Conservation (phyloP, 1,140 invertebrate species). For the Lamellibrachia luymesi region DNA sequence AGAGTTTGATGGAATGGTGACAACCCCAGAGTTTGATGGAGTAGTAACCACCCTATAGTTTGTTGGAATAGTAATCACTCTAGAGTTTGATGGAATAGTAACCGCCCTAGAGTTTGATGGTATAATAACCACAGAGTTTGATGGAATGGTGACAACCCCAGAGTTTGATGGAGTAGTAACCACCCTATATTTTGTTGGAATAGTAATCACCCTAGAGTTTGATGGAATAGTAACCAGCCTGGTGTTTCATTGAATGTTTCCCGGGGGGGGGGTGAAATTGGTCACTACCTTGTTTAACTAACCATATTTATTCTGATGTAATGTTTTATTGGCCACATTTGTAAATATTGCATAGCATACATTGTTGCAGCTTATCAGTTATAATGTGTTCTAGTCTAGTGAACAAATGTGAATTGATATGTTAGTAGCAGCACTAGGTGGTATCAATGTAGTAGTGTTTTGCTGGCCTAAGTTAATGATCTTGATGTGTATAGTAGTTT, state of each 20-base stretch:
- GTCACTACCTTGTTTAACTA: too few species aligned
- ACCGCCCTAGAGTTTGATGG: too few species aligned
- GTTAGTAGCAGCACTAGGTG: neutral
- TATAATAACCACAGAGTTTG: too few species aligned
- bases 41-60: neutral
- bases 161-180: too few species aligned
- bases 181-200: too few species aligned
- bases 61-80: too few species aligned
- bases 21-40: neutral
- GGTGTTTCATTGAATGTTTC: too few species aligned
- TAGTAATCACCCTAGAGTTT: too few species aligned
- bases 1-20: neutral
- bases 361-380: neutral
- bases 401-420: neutral
- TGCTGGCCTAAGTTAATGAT: neutral
- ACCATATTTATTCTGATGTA: neutral
- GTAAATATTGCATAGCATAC: conserved; percentile 1
- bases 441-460: neutral
- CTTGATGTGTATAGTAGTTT: neutral
- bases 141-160: too few species aligned
- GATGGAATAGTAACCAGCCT: too few species aligned
- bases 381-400: neutral
- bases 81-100: too few species aligned
- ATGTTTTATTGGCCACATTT: neutral
- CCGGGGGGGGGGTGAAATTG: too few species aligned